A percentile compares a stretch with the other conserved stretches of the same genome.
phyloP scores from a whole-genome alignment of 2,113 vertebrate genomes.

The Mesoclemmys tuberculata region DNA sequence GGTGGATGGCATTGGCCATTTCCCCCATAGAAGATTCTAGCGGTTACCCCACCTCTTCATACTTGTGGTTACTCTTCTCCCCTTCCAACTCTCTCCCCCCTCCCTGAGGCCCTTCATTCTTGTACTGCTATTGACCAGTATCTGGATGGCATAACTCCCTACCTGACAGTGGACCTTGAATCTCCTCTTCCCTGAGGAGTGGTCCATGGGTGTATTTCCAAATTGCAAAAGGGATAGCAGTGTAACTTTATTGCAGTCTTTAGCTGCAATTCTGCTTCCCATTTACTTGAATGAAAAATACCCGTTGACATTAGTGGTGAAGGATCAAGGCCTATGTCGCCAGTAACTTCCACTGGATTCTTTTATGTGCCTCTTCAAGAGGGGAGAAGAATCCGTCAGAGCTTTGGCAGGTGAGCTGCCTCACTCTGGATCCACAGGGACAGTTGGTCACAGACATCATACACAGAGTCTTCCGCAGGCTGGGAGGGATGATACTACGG shows the following conservation, averaged over 20 bases:
- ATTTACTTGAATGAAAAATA: background rate
- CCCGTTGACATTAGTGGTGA: background rate
- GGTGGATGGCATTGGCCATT: background rate
- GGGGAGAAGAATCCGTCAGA: background rate
- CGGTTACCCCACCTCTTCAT: too few relatives aligned
- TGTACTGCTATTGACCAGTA: background rate
- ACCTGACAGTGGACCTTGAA: background rate
- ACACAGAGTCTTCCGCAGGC: background rate
- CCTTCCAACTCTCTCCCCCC: too few relatives aligned
- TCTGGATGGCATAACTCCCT: background rate
- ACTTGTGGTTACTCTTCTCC: fast-evolving
- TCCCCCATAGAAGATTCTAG: background rate
- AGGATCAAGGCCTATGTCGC: background rate
- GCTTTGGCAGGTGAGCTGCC: background rate
- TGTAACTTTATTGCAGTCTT: too few relatives aligned
- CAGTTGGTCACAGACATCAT: background rate
- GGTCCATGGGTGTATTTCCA: background rate
- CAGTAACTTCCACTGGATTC: background rate
- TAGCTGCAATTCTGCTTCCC: background rate
- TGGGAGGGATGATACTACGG: background rate
- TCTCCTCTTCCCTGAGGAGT: background rate
- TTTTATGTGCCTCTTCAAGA: background rate
- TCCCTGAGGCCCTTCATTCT: background rate
- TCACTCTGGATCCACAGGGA: background rate
- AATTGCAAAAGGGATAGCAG: background rate